Evolutionary conservation across 2,113 vertebrate species (phyloP).

Genomic region (Glaucomys volans): DNA sequence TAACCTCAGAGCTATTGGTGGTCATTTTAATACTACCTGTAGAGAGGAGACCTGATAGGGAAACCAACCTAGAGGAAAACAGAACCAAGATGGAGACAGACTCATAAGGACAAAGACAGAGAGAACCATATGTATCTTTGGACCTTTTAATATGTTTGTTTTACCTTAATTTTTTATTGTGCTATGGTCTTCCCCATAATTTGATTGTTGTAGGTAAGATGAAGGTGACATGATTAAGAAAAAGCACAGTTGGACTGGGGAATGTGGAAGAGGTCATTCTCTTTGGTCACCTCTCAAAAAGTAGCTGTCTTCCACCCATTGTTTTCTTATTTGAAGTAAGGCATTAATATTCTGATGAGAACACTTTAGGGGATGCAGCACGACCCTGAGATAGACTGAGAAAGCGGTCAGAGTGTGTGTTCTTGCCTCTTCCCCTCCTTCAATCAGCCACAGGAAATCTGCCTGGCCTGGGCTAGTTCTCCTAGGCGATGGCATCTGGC

Average conservation of each 20-base stretch:
- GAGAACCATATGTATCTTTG: neutral
- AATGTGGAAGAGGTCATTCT: neutral
- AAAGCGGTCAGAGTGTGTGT: neutral
- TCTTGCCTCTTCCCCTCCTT: neutral
- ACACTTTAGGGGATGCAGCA: neutral
- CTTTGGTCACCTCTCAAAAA: neutral
- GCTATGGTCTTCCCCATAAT: neutral
- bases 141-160: neutral
- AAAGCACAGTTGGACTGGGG: neutral
- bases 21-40: neutral
- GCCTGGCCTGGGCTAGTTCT: neutral
- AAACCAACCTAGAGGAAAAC: neutral
- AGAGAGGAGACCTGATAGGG: neutral
- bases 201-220: neutral
- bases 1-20: neutral
- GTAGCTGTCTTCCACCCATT: neutral
- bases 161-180: neutral
- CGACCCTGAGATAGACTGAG: neutral
- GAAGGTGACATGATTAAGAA: neutral
- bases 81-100: neutral
- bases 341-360: neutral
- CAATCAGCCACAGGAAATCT: neutral
- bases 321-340: neutral
- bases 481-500: neutral
- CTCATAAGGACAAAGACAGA: neutral